Evolutionary conservation across 2,888 invertebrate genomes (phyloP).

Genomic region (Hydrotaea diabolus): DNA sequence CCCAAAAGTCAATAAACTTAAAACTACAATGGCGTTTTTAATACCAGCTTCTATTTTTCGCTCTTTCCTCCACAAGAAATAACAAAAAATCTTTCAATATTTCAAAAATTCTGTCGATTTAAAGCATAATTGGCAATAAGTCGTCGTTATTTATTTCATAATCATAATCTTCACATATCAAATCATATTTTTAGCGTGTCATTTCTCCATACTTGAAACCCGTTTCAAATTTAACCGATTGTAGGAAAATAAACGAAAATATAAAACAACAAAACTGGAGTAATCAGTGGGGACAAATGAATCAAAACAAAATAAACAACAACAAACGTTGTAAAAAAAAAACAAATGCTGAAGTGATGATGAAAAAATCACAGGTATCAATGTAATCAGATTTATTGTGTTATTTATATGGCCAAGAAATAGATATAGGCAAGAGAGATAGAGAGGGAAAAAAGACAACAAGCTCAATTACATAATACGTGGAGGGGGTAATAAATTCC

Average conservation of each 20-base stretch:
- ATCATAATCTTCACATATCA: slow-evolving; percentile 20
- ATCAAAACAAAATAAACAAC: slow-evolving; percentile 47
- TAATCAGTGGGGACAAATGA: slow-evolving; percentile 43
- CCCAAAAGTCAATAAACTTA: slow-evolving; percentile 43
- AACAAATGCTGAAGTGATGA: slow-evolving; percentile 60
- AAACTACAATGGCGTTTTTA: too few relatives aligned
- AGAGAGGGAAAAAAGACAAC: slow-evolving; percentile 22
- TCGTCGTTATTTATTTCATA: slow-evolving; percentile 35
- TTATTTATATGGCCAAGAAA: slow-evolving; percentile 26
- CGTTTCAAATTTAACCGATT: slow-evolving; percentile 55
- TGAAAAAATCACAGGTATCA: slow-evolving; percentile 67
- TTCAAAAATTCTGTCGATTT: slow-evolving; percentile 21
- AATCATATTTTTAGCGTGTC: slow-evolving; percentile 16
- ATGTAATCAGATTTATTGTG: slow-evolving; percentile 75
- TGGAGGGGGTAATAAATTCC: not conserved
- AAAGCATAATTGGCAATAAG: slow-evolving; percentile 54
- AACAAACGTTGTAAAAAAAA: slow-evolving; percentile 13
- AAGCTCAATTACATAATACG: slow-evolving; percentile 32
- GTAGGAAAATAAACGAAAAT: slow-evolving; percentile 22
- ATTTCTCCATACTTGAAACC: slow-evolving; percentile 32
- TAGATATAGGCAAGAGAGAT: slow-evolving; percentile 24
- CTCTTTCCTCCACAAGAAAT: too few relatives aligned
- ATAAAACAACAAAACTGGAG: slow-evolving; percentile 34
- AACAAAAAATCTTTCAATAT: slow-evolving; percentile 17
- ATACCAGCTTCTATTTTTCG: not conserved